Base-by-base conservation (phyloP, 2,888 invertebrate genomes). In the Erebia epiphron region DNA sequence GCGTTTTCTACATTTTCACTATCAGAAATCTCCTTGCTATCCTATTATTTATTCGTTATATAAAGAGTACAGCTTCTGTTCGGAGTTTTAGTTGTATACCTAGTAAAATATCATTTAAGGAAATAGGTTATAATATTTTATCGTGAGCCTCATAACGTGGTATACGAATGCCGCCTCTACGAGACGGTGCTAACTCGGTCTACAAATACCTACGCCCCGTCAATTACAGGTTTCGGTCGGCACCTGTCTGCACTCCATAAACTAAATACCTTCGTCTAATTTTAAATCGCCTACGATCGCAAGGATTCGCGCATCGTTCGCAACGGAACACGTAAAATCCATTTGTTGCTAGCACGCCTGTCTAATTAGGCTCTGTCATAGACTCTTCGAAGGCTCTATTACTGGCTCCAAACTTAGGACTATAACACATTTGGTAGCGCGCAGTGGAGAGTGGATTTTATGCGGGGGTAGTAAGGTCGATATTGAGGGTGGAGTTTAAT, bases 361-460 rank as follows among this genome's bases (percentile, higher is more conserved):
- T 93, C 93, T 93, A 91, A 93, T 93, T 93, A 93, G 87, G 90
- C 89, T 89, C 89, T 91, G 92, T 92, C 92, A 92, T 92, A 92
- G 90, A 89, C 90, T 91, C 89, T 90, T 91, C 92, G 92, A 91
- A 92, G 91, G 90, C 91, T 93, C 92, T 92, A 92, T 93, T 93
- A 93, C 91, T 88, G 89, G 88, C 87, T 90, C 90, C 89, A 87
- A 92, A 92, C 91, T 92, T 92, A 88, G 90, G 88, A 88, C 92
- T 88, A 88, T 89, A 90, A 87, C 89, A 87, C 89, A 91, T 90
- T 92, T 86, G 85, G 86, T 88, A 90, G 90, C 89, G 89, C 89
- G 88, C 21, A 65, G 68, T 56, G 41, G 60, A 80, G 81, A 87
- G 79, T 88, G 82, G 80, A 79, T 86, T 88, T 83, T 92, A 87